Evolutionary conservation across 2,888 invertebrate genomes (phyloP), one percentile per base, ranked within the genome.

Genomic region (Sphaerophoria taeniata): DNA sequence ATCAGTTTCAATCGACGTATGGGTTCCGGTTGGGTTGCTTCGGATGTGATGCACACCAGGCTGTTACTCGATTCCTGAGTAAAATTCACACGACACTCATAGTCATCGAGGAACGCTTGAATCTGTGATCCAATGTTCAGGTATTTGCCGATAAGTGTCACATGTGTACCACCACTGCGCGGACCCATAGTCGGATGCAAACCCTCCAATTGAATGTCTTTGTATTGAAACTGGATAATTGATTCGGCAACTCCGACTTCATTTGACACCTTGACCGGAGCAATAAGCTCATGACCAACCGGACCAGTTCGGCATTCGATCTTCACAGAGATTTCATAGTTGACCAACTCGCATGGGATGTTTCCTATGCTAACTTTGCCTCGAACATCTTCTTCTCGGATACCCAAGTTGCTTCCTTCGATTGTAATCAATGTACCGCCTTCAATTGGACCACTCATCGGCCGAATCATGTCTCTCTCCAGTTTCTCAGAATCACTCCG

Each of bases 391-490:
- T 96, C 96, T 88, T 97, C 96, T 89, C 96, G 96, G 87, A 98
- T 94, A 0, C 99, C 99, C 71, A 99, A 94, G 93, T 99, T 99
- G 90, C 98, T 97, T 7, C 99, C 99, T 93, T 97, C 97, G 88
- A 99, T 98, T 11, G 98, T 98, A 0, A 99, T 96, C 79, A 97
- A 93, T 0, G 99, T 99, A 3, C 99, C 99, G 47, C 99, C 99
- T 93, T 98, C 98, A 85, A 98, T 95, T 3, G 99, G 99, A 0
- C 99, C 99, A 91, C 98, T 98, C 79, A 98, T 92, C 3, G 99
- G 99, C 90, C 97, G 96, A 85, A 99, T 98, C 95, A 97, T 97
- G 91, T 98, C 98, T n/a, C n/a, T n/a, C n/a, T n/a, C n/a, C n/a
- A n/a, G n/a, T n/a, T n/a, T n/a, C n/a, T n/a, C 88, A 88, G 6